Base-by-base conservation (phyloP, 2,888 invertebrate species). In the Dascillus cervinus region DNA sequence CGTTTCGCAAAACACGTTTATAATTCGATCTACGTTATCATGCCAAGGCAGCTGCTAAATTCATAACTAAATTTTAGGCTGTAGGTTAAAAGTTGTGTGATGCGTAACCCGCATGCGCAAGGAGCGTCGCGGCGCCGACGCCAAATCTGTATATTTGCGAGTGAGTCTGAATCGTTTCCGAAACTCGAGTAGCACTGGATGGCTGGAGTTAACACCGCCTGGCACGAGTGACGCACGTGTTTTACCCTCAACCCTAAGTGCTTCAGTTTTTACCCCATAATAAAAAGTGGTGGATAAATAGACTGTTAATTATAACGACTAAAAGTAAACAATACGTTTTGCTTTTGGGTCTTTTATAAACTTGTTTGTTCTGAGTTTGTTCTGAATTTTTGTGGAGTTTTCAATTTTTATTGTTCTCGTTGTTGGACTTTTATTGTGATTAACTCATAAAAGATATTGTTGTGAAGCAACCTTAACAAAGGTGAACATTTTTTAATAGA, bases 141-240 rank as follows among this genome's bases (percentile, higher is more conserved):
- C 45, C 43, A 39, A 46, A 47, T 47, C 39, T 43, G 44, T 43
- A 37, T 34, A 37, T 39, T 39, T 34, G 42, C 36, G 26, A 35
- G 40, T 41, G 33, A 43, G 46, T 40, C 38, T 43, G 63, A 60
- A 63, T 62, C 64, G 65, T 65, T n/a, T 59, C 55, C 60, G 60
- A 67, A 64, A 62, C 54, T 60, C 62, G 62, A 58, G 55, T 53
- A 34, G 57, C 56, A 56, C 70, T 71, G 70, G 68, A 70, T 70
- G 69, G 69, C 71, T 72, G 67, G 67, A 69, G 60, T 56, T 48
- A 46, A 39, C 55, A 54, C 56, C 43, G 54, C 55, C 58, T 61
- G 60, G 57, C 56, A 60, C 58, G 29, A 37, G 31, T 32, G 35
- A 46, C 39, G 23, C 41, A 38, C 35, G 37, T 37, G 37, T 10